Evolutionary conservation across 2,888 invertebrate genomes (phyloP).

Genomic region (Galeopsomyia nigrocyanea): DNA sequence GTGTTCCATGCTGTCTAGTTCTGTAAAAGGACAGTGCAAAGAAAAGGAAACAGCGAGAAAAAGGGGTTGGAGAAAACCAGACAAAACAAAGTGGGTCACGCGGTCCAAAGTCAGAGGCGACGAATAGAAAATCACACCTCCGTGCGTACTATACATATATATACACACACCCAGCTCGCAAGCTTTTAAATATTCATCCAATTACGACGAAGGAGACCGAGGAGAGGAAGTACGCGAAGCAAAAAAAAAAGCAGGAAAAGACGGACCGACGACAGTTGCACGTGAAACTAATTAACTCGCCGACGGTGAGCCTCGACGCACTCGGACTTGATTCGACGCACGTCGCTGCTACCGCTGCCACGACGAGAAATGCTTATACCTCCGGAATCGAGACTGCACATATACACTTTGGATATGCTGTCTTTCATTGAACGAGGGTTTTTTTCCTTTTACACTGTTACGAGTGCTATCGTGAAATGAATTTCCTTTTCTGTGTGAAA

Average conservation of each 20-base stretch:
- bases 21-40: too few species aligned
- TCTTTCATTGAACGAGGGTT: too few species aligned
- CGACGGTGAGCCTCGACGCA: background rate
- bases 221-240: background rate
- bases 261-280: background rate
- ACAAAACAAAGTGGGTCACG: slow-evolving; percentile 11
- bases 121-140: background rate
- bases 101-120: slow-evolving; percentile 9
- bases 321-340: background rate
- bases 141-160: background rate
- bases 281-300: slow-evolving; percentile 26
- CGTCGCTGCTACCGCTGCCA: too few species aligned
- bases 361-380: too few species aligned
- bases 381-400: too few species aligned
- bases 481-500: too few species aligned
- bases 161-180: background rate
- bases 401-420: too few species aligned
- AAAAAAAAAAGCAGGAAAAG: background rate
- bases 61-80: background rate
- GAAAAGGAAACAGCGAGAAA: background rate
- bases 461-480: too few species aligned
- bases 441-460: too few species aligned
- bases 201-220: slow-evolving; percentile 3
- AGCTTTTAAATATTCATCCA: slow-evolving; percentile 41
- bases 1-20: too few species aligned